phyloP scores from a whole-genome alignment of 2,113 vertebrate species.

The Heloderma charlesbogerti region DNA sequence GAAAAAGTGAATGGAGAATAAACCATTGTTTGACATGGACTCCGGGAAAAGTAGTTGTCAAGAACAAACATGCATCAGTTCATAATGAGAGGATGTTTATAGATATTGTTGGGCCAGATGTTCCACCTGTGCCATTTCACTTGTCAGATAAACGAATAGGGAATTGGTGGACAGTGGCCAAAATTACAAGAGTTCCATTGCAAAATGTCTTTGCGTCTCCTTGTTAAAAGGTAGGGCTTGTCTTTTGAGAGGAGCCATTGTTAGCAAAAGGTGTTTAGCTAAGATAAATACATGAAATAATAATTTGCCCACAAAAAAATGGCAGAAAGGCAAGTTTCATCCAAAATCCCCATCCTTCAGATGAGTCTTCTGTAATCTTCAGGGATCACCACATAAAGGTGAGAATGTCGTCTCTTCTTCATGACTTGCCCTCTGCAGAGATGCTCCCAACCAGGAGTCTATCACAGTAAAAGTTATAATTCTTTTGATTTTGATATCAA shows the following conservation, averaged over 20 bases:
- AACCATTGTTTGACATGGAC: background rate
- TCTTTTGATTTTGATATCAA: constrained; percentile 29
- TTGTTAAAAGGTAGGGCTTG: background rate
- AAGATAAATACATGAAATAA: background rate
- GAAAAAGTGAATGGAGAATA: background rate
- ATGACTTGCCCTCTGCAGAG: background rate
- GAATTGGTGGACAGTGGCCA: background rate
- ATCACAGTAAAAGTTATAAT: background rate
- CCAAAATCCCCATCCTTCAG: fast-evolving
- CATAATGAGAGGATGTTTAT: background rate
- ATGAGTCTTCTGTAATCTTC: background rate
- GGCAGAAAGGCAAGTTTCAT: fast-evolving
- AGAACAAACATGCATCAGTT: fast-evolving
- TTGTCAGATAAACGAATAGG: background rate
- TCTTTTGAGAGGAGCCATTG: background rate
- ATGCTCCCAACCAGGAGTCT: background rate
- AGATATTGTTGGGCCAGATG: background rate
- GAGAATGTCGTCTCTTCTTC: background rate
- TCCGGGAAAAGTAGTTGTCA: background rate
- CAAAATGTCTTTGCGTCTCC: background rate
- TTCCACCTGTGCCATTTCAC: background rate
- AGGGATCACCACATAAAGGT: background rate
- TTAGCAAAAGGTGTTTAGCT: background rate
- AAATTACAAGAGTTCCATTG: background rate
- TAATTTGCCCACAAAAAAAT: fast-evolving